phyloP scores from a whole-genome alignment of 2,113 vertebrate genomes.

The Tyrannus savana region DNA sequence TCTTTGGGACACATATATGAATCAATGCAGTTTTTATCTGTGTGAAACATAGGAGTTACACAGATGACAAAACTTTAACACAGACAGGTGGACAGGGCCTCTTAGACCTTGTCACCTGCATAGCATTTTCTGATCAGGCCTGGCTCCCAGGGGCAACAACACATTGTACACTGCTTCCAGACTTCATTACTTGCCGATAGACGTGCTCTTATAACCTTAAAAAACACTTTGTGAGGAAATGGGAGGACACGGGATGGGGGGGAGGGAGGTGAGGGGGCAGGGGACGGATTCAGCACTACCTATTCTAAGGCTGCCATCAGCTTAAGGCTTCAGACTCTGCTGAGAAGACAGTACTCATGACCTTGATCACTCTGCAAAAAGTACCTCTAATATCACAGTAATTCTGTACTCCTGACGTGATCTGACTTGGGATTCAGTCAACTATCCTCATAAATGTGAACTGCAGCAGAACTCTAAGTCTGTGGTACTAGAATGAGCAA shows the following conservation, averaged over 20 bases:
- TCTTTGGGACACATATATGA: background rate
- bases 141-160: background rate
- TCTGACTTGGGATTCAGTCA: background rate
- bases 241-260: accelerated
- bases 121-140: background rate
- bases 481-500: background rate
- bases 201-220: background rate
- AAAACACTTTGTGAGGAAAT: background rate
- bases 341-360: background rate
- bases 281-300: background rate
- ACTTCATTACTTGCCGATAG: background rate
- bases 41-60: background rate
- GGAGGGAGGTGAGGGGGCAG: too few relatives aligned
- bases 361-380: background rate
- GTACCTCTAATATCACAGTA: background rate
- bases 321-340: background rate
- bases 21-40: background rate
- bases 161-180: accelerated
- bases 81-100: background rate
- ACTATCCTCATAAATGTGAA: background rate
- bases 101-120: background rate
- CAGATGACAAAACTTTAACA: background rate
- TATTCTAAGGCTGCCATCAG: background rate
- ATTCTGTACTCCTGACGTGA: background rate
- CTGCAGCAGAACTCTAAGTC: background rate